These are phyloP conservation scores for Frankliniella intonsa DNA, from an alignment of 2,888 invertebrate genomes.

Conservation along the genomic window DNA sequence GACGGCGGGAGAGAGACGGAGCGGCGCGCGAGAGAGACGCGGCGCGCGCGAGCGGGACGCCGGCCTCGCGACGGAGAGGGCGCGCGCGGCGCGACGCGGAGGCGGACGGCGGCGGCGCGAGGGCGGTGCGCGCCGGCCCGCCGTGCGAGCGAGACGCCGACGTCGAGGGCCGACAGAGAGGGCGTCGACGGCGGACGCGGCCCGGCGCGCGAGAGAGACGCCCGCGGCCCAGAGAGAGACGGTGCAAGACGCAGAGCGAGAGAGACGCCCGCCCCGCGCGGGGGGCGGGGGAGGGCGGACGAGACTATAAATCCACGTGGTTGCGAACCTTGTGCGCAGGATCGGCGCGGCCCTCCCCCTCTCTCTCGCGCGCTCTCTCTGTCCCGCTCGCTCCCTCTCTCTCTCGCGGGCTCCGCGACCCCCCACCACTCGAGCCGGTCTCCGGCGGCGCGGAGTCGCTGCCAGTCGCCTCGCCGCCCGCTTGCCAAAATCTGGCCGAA, in stretches of 20 bases:
- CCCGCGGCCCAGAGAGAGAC: background rate
- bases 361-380: background rate
- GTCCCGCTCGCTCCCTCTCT: slow-evolving; percentile 18
- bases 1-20: background rate
- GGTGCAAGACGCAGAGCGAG: background rate
- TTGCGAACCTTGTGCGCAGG: slow-evolving; percentile 25
- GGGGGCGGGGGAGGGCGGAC: slow-evolving; percentile 23
- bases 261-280: slow-evolving; percentile 28
- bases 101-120: background rate
- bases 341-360: slow-evolving; percentile 26
- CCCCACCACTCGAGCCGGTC: background rate
- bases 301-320: slow-evolving; percentile 29
- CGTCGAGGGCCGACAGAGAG: background rate
- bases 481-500: slow-evolving; percentile 26
- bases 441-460: slow-evolving; percentile 5
- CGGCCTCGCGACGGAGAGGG: background rate
- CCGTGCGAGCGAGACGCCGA: background rate
- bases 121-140: background rate
- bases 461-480: background rate
- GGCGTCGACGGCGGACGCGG: background rate
- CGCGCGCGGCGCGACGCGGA: background rate
- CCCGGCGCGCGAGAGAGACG: slow-evolving; percentile 8
- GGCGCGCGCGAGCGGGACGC: background rate
- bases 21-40: background rate
- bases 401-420: background rate